These are phyloP conservation scores for Caranx ignobilis DNA, from an alignment of 2,113 vertebrate species.

Conservation along the genomic window DNA sequence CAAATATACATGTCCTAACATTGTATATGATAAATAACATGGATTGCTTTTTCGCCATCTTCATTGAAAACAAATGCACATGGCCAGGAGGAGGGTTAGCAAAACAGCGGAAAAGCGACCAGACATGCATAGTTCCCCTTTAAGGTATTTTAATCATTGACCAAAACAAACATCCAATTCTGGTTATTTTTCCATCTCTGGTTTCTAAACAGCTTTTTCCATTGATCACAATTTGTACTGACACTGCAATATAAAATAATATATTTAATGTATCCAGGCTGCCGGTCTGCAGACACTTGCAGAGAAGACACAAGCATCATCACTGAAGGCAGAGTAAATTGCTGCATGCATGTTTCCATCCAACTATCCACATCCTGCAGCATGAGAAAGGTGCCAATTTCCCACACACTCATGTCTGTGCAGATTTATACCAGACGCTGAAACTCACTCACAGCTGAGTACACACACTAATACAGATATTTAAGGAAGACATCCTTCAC, in stretches of 20 bases:
- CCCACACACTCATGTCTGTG: background rate
- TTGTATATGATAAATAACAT: too few species aligned
- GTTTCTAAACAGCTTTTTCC: background rate
- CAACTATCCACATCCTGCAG: background rate
- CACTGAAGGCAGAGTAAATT: background rate
- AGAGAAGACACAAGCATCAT: background rate
- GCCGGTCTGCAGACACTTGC: background rate
- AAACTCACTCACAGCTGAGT: background rate
- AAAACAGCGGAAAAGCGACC: too few species aligned
- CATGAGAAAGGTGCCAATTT: background rate
- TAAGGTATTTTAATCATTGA: background rate
- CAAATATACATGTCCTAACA: too few species aligned
- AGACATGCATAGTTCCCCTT: too few species aligned
- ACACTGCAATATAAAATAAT: background rate
- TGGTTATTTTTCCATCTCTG: background rate
- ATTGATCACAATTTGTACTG: background rate
- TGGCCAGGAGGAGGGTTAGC: too few species aligned
- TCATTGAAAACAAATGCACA: too few species aligned
- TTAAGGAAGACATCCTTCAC: background rate
- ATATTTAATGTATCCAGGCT: background rate
- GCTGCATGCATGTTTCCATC: too few species aligned
- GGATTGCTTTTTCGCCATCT: too few species aligned
- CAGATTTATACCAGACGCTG: background rate
- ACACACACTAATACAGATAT: constrained; percentile 8
- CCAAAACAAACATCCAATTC: background rate